Conservation (phyloP, 2,113 vertebrate genomes). For the Petromus typicus region DNA sequence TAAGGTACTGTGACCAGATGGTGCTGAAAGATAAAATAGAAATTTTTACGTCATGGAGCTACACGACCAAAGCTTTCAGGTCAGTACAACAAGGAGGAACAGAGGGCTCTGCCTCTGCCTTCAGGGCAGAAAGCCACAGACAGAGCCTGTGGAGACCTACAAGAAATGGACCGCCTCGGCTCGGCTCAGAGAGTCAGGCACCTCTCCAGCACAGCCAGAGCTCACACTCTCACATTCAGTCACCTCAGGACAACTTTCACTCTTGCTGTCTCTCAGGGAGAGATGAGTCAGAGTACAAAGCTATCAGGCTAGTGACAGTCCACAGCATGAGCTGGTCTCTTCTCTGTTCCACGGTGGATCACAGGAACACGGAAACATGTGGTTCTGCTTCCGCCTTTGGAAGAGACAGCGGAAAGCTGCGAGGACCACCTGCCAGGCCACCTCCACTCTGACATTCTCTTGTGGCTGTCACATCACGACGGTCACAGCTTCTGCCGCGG, state of each 20-base stretch:
- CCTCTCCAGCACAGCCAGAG: neutral
- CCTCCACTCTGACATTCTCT: accelerated
- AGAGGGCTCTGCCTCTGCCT: neutral
- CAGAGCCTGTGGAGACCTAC: neutral
- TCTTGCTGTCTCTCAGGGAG: constrained; percentile 69
- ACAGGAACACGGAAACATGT: accelerated
- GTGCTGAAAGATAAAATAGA: neutral
- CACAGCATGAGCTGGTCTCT: neutral
- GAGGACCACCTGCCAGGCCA: neutral
- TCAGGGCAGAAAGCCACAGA: neutral
- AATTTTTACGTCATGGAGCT: neutral
- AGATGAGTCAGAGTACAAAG: constrained; percentile 50
- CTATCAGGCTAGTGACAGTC: neutral
- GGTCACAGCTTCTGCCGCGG: neutral
- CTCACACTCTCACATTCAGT: constrained; percentile 77
- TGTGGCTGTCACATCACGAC: accelerated
- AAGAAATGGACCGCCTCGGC: neutral
- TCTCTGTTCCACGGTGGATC: neutral
- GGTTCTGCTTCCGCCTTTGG: neutral
- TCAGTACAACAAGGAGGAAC: neutral
- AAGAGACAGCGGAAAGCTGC: neutral
- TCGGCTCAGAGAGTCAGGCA: neutral
- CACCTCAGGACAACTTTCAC: constrained; percentile 76
- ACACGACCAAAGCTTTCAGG: neutral
- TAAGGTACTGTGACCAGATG: neutral